Evolutionary conservation across 2,888 invertebrate species (phyloP), one percentile per base, ranked within the genome.

Genomic region (Carabus problematicus): DNA sequence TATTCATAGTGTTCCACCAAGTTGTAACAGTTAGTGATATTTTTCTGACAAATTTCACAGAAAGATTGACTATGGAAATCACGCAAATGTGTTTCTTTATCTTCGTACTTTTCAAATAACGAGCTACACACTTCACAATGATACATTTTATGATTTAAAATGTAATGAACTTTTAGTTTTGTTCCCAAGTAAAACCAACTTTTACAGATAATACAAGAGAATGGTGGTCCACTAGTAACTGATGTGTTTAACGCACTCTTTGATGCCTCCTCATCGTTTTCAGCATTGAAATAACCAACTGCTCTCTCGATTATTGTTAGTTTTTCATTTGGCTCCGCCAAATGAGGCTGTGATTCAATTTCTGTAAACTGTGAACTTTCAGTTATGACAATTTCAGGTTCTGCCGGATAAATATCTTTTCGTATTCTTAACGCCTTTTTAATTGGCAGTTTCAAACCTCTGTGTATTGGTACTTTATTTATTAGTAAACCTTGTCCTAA

Each of bases 11-110:
- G 69, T 42, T 49, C 14, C 12, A 62, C 19, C 1, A 61, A 39
- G 8, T 14, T 16, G 6, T 12, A 3, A 1, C 52, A 8, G 4
- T 47, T 45, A 9, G 14, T 40, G 39, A 55, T 40, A 7, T 62
- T 39, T 11, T 55, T 56, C 62, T 69, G 69, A 45, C 69, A 69
- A 1, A 69, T 69, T 69, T 69, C 69, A 40, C 69, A 69, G 29
- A 56, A 62, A 19, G 62, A 47, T 9, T 60, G 43, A 7, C 11
- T 16, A 40, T 69, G 69, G 29, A 43, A 62, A 11, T 62, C 40
- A 2, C 39, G 11, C n/a, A 45, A 18, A 47, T 69, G 69, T 0
- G 8, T 8, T 3, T 54, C 9, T 62, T 62, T 69, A n/a, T 62
- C 56, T 1, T 61, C 62, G 4, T 16, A 45, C 2, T 19, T 45